A percentile compares a stretch with the other conserved stretches of the same genome.
Evolutionary conservation across 1,140 invertebrate genomes (phyloP).

Genomic region (Drosophila suzukii): DNA sequence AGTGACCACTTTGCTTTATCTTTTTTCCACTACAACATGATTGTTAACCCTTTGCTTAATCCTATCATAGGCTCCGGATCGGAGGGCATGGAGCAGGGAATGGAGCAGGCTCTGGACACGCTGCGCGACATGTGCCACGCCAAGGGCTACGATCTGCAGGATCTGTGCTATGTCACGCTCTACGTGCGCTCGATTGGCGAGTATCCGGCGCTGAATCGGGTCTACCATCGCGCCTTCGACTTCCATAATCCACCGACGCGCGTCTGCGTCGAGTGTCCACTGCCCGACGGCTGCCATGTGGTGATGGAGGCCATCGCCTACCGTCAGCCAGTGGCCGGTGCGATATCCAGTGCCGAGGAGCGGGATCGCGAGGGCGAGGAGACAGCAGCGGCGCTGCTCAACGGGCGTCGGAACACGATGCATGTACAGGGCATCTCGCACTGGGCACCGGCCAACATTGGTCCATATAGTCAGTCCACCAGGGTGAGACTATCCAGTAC

Average conservation of each 20-base stretch:
- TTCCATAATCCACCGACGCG: slow-evolving; percentile 94
- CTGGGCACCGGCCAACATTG: slow-evolving; percentile 98
- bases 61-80: slow-evolving; percentile 54
- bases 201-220: slow-evolving; percentile 91
- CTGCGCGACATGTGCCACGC: slow-evolving; percentile 64
- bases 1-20: slow-evolving; percentile 2
- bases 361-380: slow-evolving; percentile 47
- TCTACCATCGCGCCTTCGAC: slow-evolving; percentile 90
- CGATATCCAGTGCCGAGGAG: slow-evolving; percentile 53
- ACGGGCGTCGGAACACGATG: slow-evolving; percentile 87
- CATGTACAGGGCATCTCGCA: slow-evolving; percentile 97
- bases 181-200: slow-evolving; percentile 93
- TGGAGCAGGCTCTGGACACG: slow-evolving; percentile 69
- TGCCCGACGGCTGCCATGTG: slow-evolving; percentile 90
- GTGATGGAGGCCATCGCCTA: slow-evolving; percentile 92
- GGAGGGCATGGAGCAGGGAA: slow-evolving; percentile 63
- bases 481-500: slow-evolving; percentile 85
- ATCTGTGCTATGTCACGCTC: slow-evolving; percentile 92
- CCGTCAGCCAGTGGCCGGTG: slow-evolving; percentile 72
- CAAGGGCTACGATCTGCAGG: slow-evolving; percentile 87
- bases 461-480: slow-evolving; percentile 96
- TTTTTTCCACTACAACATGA: neutral
- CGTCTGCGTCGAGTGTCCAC: slow-evolving; percentile 93
- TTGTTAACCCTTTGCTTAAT: neutral
- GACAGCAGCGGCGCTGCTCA: slow-evolving; percentile 47